Percentiles rank a stretch among this genome's conserved stretches.
These are phyloP conservation scores for Trichonephila clavata DNA, from an alignment of 1,140 invertebrate species.

Conservation along the genomic window DNA sequence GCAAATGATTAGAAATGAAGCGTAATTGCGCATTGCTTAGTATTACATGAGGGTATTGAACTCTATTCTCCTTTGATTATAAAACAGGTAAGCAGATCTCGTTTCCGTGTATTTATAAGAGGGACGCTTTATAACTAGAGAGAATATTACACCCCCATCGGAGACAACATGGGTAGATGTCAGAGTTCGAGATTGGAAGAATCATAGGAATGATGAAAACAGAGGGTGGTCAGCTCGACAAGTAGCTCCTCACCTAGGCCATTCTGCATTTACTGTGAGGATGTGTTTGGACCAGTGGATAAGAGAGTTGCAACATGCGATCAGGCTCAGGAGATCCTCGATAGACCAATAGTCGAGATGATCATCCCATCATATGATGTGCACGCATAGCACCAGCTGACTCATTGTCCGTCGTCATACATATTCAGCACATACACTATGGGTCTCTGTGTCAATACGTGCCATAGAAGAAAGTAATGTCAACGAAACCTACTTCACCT, in stretches of 20 bases:
- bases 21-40: background rate
- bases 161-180: background rate
- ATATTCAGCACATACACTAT: background rate
- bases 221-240: background rate
- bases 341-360: background rate
- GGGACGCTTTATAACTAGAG: background rate
- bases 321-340: too few relatives aligned
- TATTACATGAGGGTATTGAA: background rate
- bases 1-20: conserved; percentile 4
- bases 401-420: background rate
- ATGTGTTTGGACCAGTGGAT: background rate
- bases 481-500: background rate
- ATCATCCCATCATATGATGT: background rate
- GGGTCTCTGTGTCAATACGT: background rate
- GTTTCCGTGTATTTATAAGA: background rate
- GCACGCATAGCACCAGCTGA: background rate
- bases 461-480: background rate
- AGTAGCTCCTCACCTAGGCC: background rate
- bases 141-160: background rate
- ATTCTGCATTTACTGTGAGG: background rate
- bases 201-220: background rate
- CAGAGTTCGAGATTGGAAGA: background rate
- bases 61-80: background rate
- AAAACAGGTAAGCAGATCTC: background rate
- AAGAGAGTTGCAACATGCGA: background rate